phyloP scores from a whole-genome alignment of 2,888 invertebrate genomes.

The Mechanitis messenoides region DNA sequence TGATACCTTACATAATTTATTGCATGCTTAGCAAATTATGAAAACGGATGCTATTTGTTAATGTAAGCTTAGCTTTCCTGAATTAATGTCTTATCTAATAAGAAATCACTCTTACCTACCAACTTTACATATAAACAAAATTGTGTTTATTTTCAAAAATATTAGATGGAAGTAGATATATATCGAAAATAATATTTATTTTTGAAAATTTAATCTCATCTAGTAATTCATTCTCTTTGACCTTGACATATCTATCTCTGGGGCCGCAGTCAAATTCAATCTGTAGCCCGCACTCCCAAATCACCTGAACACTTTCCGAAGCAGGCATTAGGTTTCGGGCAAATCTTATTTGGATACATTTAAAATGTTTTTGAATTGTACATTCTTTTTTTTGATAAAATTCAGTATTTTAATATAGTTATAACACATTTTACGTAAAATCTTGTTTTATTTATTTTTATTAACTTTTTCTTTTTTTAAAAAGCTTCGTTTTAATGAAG shows the following conservation, averaged over 20 bases:
- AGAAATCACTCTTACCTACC: too few species aligned
- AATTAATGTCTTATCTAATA: not conserved
- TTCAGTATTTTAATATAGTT: not conserved
- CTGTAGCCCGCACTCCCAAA: conserved; percentile 68
- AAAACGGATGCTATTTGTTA: not conserved
- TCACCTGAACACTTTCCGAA: conserved; percentile 66
- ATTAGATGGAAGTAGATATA: not conserved
- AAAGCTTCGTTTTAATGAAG: too few species aligned
- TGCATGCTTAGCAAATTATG: conserved; percentile 2
- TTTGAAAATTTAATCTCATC: conserved; percentile 24
- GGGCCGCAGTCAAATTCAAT: conserved; percentile 67
- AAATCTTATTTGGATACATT: conserved; percentile 70
- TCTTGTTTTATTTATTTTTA: not conserved
- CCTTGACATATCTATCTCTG: conserved; percentile 46
- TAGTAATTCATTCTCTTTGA: conserved; percentile 23
- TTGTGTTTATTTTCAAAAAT: not conserved
- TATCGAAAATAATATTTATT: conserved; percentile 13
- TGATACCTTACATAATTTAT: conserved; percentile 2
- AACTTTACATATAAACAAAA: too few species aligned
- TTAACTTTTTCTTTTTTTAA: not conserved
- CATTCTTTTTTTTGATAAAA: not conserved
- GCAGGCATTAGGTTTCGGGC: conserved; percentile 54
- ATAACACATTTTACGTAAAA: not conserved
- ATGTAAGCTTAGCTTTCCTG: conserved; percentile 1
- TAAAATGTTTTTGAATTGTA: conserved; percentile 27